Base-by-base conservation (phyloP, 2,888 invertebrate genomes). In the Coenonympha arcania region DNA sequence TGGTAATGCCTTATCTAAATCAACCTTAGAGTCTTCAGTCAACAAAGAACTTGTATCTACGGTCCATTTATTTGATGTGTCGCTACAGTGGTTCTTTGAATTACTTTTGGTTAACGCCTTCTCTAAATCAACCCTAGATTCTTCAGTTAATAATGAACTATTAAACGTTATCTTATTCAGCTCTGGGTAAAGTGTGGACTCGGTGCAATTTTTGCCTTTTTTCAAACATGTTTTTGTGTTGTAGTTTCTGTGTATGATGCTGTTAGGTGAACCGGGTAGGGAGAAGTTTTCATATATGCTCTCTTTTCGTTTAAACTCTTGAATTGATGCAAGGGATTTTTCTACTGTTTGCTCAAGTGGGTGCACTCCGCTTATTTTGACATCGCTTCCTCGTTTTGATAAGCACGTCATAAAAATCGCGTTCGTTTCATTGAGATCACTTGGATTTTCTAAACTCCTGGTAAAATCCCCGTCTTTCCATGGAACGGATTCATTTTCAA, bases 261-360 rank as follows among this genome's bases (percentile, higher is more conserved):
- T 71, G 36, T 67, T 77, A 0, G 85, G 85, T 1, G 85, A 85
- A 2, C 84, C 82, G 0, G 85, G 84, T 11, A 85, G 52, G 0
- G 85, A 85, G 50, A 86, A 86, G 51, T 86, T 80, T 48, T 86
- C 75, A 24, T 83, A 85, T 1, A 82, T 65, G 45, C 80, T 83
- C 6, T 67, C 58, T 30, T 79, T 61, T 57, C 47, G 69, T 68
- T 44, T 60, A 56, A 22, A 53, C 49, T 58, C 55, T 26, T 15
- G 31, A 6, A 16, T 15, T 48, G 11, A 56, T 56, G 57, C 59
- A 22, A n/a, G n/a, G n/a, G 57, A 65, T 13, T 70, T 62, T 2
- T 72, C 68, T n/a, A 65, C 54, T 0, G 76, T 75, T 3, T 62
- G 46, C 16, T 81, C 73, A 54, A 86, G 57, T 0, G 52, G 64